These are phyloP conservation scores for Pangasius macronema DNA, from an alignment of 2,797 vertebrate genomes.

Conservation along the genomic window DNA sequence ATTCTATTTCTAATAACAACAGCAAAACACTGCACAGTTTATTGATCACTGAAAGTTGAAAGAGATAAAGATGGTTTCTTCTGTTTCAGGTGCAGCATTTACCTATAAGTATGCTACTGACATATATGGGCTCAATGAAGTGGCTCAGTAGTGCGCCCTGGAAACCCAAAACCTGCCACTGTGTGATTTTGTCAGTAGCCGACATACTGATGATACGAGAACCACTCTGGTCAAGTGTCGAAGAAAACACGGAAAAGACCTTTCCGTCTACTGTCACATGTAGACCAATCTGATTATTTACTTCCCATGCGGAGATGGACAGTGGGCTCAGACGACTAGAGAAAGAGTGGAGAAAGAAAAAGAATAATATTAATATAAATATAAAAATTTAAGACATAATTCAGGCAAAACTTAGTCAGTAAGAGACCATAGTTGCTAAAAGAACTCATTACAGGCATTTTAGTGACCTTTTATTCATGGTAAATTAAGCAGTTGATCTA, in stretches of 20 bases:
- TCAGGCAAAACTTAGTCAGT: not conserved
- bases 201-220: conserved; percentile 86
- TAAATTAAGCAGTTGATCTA: not conserved
- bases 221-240: conserved; percentile 66
- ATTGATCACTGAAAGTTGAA: not conserved
- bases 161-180: conserved; percentile 92
- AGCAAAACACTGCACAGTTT: not conserved
- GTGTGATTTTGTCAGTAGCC: conserved; percentile 87
- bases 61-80: not conserved
- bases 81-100: conserved; percentile 42
- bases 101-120: conserved; percentile 87
- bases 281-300: conserved; percentile 85
- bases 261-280: conserved; percentile 88
- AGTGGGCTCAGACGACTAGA: conserved; percentile 81
- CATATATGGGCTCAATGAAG: conserved; percentile 91
- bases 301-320: conserved; percentile 83
- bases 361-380: not conserved
- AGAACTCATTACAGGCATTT: not conserved
- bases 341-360: not conserved
- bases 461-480: not conserved
- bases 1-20: not conserved
- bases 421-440: not conserved
- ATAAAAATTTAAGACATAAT: not conserved
- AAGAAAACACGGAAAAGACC: conserved; percentile 83
- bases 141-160: conserved; percentile 93